A percentile compares a stretch with the other conserved stretches of the same genome.
phyloP scores from a whole-genome alignment of 53 echinoderm and acorn worm genomes.

The Crossaster papposus region DNA sequence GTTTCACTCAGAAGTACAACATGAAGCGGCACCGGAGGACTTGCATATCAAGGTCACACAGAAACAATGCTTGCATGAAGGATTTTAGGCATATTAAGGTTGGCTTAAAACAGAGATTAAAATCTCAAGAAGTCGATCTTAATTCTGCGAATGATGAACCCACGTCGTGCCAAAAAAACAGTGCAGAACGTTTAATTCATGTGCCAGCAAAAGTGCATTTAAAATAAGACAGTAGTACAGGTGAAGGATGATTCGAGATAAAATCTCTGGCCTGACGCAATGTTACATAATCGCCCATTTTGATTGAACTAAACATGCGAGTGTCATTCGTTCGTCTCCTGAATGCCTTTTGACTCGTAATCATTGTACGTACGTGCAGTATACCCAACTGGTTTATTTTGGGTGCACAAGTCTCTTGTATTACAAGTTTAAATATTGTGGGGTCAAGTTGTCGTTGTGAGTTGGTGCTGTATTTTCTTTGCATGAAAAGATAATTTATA shows the following conservation, averaged over 20 bases:
- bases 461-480: too few species aligned
- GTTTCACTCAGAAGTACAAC: conserved; percentile 66
- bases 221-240: too few species aligned
- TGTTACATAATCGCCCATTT: too few species aligned
- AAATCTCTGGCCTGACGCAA: too few species aligned
- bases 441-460: too few species aligned
- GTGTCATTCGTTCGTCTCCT: too few species aligned
- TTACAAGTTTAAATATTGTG: not conserved
- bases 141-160: not conserved
- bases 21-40: conserved; percentile 71
- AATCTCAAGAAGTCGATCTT: not conserved
- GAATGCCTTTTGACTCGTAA: too few species aligned
- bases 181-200: not conserved
- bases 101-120: conserved; percentile 44
- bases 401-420: not conserved
- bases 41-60: conserved; percentile 69
- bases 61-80: conserved; percentile 59
- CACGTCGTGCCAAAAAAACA: not conserved
- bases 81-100: conserved; percentile 70
- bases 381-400: too few species aligned
- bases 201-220: not conserved
- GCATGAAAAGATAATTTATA: too few species aligned
- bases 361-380: too few species aligned
- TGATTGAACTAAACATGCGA: too few species aligned
- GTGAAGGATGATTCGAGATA: too few species aligned